phyloP scores from a whole-genome alignment of 2,797 vertebrate genomes.

The Nothura maculosa region DNA sequence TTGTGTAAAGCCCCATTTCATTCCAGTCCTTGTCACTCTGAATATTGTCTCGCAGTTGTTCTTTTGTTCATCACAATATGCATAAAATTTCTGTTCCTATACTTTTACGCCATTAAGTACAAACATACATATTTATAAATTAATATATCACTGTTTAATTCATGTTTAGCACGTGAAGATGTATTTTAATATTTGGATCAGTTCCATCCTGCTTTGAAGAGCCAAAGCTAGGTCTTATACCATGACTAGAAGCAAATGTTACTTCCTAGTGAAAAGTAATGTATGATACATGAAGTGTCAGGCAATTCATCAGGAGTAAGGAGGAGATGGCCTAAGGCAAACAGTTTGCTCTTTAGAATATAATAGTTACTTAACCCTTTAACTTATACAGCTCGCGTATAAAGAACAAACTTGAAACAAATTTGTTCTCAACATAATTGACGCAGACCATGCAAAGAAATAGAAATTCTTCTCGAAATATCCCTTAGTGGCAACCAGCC shows the following conservation, averaged over 20 bases:
- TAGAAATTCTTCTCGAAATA: not conserved
- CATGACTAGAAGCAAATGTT: constrained; percentile 75
- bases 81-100: not conserved
- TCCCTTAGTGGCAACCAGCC: not conserved
- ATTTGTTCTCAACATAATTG: not conserved
- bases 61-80: not conserved
- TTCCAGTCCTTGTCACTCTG: not conserved
- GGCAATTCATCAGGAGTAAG: constrained; percentile 73
- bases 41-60: not conserved
- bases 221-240: constrained; percentile 51
- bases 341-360: constrained; percentile 65
- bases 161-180: constrained; percentile 11
- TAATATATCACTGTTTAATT: not conserved
- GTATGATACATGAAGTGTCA: constrained; percentile 71
- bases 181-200: constrained; percentile 35
- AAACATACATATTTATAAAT: not conserved
- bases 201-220: constrained; percentile 56
- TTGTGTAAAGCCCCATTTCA: not conserved
- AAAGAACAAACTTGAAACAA: not conserved
- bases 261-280: constrained; percentile 72
- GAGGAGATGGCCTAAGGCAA: constrained; percentile 74
- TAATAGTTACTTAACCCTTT: constrained; percentile 74
- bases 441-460: not conserved
- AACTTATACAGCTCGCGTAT: not conserved
- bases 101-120: not conserved